Base-by-base conservation (phyloP, 2,113 vertebrate species). In the Scytalopus superciliaris region DNA sequence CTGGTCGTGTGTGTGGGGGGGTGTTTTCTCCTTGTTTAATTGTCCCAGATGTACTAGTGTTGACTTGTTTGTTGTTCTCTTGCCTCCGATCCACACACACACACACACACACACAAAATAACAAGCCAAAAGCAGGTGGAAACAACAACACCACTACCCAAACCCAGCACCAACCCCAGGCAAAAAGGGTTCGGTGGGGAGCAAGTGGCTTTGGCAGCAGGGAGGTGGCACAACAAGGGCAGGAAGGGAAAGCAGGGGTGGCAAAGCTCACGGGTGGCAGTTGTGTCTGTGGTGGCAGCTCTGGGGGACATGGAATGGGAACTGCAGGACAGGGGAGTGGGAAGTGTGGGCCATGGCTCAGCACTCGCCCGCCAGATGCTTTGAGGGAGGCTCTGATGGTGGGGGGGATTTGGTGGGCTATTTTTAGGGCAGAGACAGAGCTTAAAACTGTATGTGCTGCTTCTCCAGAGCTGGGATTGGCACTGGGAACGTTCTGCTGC, bases 381-480 rank as follows among this genome's bases (percentile, higher is more conserved):
- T 18, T 6, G 82, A 69, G 82, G 92, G 88, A 90, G 81, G 31
- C 17, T 14, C 19, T 22, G 69, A 3, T 4, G 9, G 6, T 4
- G 33, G 23, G 40, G 52, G 72, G 70, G 27, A 59, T 17, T 40
- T 75, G 59, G 49, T 42, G 56, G 87, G 81, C 7, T 89, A 89
- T 91, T 95, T 93, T 87, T 93, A 92, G 92, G 77, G 89, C 68
- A 64, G 80, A 84, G 52, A 25, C 15, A 14, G 89, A 60, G 74
- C 73, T 87, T 23, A 5, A 63, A 70, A 25, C 22, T 5, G 30
- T 5, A 1, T 0, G 18, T 67, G 93, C 53, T 19, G 1, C 3
- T 79, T 70, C 75, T 81, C 55, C 66, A 8, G 81, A 17, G 91
- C 84, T 57, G 87, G 84, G 76, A 5, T 31, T 19, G 53, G 63